Percentiles rank a stretch among this genome's conserved stretches.
phyloP scores from a whole-genome alignment of 1,140 invertebrate genomes.

The Pogonomyrmex californicus region DNA sequence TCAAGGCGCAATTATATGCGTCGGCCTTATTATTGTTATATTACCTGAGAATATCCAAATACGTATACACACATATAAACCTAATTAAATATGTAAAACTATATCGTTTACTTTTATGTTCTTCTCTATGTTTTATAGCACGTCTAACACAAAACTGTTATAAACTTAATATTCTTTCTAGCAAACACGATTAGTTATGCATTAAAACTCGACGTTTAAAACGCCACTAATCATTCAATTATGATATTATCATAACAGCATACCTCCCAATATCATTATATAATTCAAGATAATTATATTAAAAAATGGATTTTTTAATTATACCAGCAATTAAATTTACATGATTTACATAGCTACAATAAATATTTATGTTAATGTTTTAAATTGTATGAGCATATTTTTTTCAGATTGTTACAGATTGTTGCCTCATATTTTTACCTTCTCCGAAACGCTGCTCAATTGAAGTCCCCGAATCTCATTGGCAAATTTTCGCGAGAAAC shows the following conservation, averaged over 20 bases:
- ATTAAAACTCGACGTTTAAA: constrained; percentile 35
- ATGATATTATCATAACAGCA: background rate
- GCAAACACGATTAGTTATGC: constrained; percentile 7
- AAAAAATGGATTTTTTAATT: background rate
- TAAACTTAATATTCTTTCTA: constrained; percentile 18
- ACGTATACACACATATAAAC: too few species aligned
- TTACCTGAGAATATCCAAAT: background rate
- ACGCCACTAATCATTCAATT: background rate
- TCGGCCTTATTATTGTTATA: constrained; percentile 23
- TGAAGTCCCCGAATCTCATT: background rate
- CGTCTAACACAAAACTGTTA: constrained; percentile 40
- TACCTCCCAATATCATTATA: background rate
- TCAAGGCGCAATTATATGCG: background rate
- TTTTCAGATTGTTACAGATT: background rate
- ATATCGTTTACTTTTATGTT: constrained; percentile 39
- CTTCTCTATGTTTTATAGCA: constrained; percentile 24
- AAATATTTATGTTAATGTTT: background rate
- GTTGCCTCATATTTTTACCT: background rate
- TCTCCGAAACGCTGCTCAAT: background rate
- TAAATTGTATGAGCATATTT: background rate
- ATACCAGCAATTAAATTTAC: background rate
- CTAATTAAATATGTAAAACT: constrained; percentile 26
- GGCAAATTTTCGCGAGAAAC: constrained; percentile 41
- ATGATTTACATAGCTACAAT: background rate
- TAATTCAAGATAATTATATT: background rate